These are phyloP conservation scores for Sterna hirundo DNA, from an alignment of 2,113 vertebrate genomes.

Conservation along the genomic window DNA sequence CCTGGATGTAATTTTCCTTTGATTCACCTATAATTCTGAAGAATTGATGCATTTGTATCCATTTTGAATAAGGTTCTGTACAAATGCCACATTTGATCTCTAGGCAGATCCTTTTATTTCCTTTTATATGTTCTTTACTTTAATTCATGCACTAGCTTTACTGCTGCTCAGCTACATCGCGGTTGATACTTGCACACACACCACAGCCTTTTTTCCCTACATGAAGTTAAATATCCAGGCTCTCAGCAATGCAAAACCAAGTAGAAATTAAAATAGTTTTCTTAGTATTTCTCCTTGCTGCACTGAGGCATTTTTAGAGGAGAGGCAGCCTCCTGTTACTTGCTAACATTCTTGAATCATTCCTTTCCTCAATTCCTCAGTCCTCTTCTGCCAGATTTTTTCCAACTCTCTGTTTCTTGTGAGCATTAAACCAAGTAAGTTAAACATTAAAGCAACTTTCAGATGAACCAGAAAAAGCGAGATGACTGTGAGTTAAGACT, in stretches of 20 bases:
- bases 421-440: conserved; percentile 28
- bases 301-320: not conserved
- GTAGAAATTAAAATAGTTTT: conserved; percentile 25
- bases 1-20: conserved; percentile 79
- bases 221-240: conserved; percentile 33
- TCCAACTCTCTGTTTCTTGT: not conserved
- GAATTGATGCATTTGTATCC: conserved; percentile 78
- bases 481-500: not conserved
- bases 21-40: conserved; percentile 79
- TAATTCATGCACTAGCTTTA: conserved; percentile 62
- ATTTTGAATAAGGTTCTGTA: conserved; percentile 76
- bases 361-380: not conserved
- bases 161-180: conserved; percentile 30
- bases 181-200: not conserved
- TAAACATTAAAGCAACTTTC: conserved; percentile 27
- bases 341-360: not conserved
- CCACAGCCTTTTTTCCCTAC: conserved; percentile 43
- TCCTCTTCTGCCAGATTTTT: not conserved
- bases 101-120: conserved; percentile 69
- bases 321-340: not conserved
- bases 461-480: conserved; percentile 22
- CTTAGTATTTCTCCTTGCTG: not conserved
- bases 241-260: conserved; percentile 18
- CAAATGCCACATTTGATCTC: conserved; percentile 76
- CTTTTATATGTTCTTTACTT: conserved; percentile 64